phyloP scores from a whole-genome alignment of 2,113 vertebrate species.

The Neotoma lepida region DNA sequence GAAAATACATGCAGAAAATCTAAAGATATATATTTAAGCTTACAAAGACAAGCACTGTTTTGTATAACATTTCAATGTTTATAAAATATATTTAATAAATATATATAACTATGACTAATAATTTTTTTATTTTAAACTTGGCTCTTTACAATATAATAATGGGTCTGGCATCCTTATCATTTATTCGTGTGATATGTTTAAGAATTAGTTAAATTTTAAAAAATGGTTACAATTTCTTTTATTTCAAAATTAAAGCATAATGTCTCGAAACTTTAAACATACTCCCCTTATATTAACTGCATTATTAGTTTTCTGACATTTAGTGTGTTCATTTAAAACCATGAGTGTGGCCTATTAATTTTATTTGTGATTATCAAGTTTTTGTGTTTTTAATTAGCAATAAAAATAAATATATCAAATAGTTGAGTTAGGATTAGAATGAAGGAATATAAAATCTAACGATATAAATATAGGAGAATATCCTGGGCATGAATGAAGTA shows the following conservation, averaged over 20 bases:
- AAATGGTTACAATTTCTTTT: neutral
- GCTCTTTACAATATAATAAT: neutral
- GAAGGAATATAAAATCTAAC: neutral
- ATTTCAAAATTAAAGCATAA: slow-evolving; percentile 34
- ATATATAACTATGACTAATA: neutral
- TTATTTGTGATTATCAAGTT: neutral
- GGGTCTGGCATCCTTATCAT: neutral
- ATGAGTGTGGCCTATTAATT: neutral
- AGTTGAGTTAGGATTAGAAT: neutral
- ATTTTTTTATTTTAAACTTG: neutral
- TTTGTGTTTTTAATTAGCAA: slow-evolving; percentile 13
- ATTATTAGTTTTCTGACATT: neutral
- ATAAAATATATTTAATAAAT: neutral
- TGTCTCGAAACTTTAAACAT: neutral
- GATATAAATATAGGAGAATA: neutral
- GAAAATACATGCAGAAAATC: neutral
- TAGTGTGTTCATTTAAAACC: neutral
- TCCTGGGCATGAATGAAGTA: neutral
- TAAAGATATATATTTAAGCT: neutral
- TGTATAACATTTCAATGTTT: neutral
- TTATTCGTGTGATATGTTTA: neutral
- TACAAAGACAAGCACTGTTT: neutral
- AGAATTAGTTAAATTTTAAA: neutral
- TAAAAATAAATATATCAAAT: neutral
- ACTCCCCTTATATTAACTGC: neutral